Base-by-base conservation (phyloP, 2,797 vertebrate genomes). In the Hippoglossus hippoglossus region DNA sequence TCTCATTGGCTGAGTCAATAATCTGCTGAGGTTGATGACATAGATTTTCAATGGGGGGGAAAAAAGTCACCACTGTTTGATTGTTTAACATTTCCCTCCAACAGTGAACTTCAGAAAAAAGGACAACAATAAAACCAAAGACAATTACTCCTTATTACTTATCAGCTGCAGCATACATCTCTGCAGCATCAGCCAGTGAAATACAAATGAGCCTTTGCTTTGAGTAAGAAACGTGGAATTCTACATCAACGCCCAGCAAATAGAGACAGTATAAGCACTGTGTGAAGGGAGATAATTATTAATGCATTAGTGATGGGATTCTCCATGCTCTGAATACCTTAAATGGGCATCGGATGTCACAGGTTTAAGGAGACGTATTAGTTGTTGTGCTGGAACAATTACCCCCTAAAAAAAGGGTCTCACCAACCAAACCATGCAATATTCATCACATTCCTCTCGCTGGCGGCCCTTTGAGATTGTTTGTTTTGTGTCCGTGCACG, bases 341-440 rank as follows among this genome's bases (percentile, higher is more conserved):
- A 69, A 80, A 82, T 53, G 34, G 61, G 67, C 72, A 57, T 63
- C 26, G 60, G 34, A 66, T 59, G 54, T 61, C 25, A 79, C 55
- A 59, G 53, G 77, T 77, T 73, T 65, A 66, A 71, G 58, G 57
- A 34, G 64, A 67, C 3, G 3, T 63, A 81, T 81, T 79, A 36
- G 59, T 66, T 73, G 76, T 81, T 81, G 71, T 75, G 53, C 63
- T 46, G 28, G 61, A 79, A 81, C 77, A 88, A 78, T 88, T 82
- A 79, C 54, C 51, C 13, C 28, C 16, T 64, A 68, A 81, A 86
- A 31, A 28, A 28, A 51, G 80, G 46, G 47, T 77, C 56, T 75
- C 61, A 76, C 67, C 52, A 85, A 75, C 83, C 73, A 77, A 72
- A 34, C 28, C 67, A 79, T 83, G 80, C 64, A 84, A 85, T 85